Evolutionary conservation across 2,797 vertebrate genomes (phyloP), one percentile per base, ranked within the genome.

Genomic region (Gallinago nigripennis): DNA sequence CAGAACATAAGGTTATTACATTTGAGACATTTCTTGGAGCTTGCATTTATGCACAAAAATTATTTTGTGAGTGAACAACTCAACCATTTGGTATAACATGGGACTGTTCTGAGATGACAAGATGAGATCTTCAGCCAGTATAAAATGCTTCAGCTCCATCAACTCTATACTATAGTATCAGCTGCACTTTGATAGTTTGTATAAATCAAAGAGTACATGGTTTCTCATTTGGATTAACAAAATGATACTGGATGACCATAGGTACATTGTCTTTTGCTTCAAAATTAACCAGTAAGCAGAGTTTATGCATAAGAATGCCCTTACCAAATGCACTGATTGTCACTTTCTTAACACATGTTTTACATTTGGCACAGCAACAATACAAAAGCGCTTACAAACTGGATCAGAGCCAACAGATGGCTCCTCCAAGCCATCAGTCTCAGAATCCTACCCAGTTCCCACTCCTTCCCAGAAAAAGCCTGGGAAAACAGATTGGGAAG

Each of bases 301-400:
- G 51, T 66, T 92, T 64, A 84, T 3, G 2, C 41, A 17, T 50
- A 95, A 86, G 90, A 85, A 92, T 72, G 70, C 30, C 82, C 63
- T 93, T 89, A 83, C 39, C 92, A 94, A 95, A 90, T 30, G 39
- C 53, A 93, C 28, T 82, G 66, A 79, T 82, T 90, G 78, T 85
- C 86, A 94, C 69, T 95, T 93, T 88, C 51, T 84, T 86, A 94
- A 91, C 95, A 96, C 71, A 54, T 95, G 95, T 97, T 97, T 97
- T 72, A 88, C n/a, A 95, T 96, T 92, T 96, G 90, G 86, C 77
- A 94, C 48, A 86, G 88, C 54, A 94, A 95, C 93, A 96, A 96
- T 93, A 94, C 33, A 61, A 92, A 95, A 95, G 82, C 18, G 16
- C 81, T 94, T 94, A 84, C 58, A 96, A 93, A 94, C 56, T 90